These are phyloP conservation scores for Haliclona indistincta DNA, from an alignment of 37 sponge, comb jelly and placozoan species.

Conservation along the genomic window DNA sequence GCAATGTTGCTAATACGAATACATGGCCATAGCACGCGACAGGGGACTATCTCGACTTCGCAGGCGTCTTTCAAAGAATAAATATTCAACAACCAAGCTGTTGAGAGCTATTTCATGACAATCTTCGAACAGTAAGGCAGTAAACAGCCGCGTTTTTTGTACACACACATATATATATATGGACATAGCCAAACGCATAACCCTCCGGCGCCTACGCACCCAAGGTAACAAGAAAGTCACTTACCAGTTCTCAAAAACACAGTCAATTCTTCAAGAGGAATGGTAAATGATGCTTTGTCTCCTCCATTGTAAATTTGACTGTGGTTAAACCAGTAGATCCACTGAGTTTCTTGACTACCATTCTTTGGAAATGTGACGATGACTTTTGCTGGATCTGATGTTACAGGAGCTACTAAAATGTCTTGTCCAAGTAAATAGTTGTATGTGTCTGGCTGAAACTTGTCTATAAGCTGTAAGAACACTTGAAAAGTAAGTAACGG, in stretches of 20 bases:
- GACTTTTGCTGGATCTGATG: conserved; percentile 10
- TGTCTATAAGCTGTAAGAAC: conserved; percentile 50
- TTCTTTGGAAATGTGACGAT: conserved; percentile 59
- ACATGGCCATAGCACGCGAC: too few relatives aligned
- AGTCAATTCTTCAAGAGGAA: conserved; percentile 52
- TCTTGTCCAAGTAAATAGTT: conserved; percentile 76
- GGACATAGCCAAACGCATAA: not conserved
- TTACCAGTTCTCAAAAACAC: conserved; percentile 61
- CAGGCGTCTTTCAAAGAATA: too few relatives aligned
- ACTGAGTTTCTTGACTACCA: conserved; percentile 5
- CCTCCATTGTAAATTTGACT: conserved; percentile 37
- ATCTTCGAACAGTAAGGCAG: too few relatives aligned
- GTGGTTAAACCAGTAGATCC: conserved; percentile 73
- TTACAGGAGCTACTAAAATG: conserved; percentile 72
- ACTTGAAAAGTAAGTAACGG: not conserved
- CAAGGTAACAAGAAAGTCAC: too few relatives aligned
- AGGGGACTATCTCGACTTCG: too few relatives aligned
- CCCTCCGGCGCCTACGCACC: not conserved
- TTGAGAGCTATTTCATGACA: too few relatives aligned
- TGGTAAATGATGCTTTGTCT: conserved; percentile 18
- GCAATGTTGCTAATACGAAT: too few relatives aligned
- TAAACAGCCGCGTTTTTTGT: too few relatives aligned
- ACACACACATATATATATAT: not conserved
- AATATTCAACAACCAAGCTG: too few relatives aligned
- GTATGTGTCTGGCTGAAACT: conserved; percentile 74